Conservation (phyloP, 1,140 invertebrate genomes). For the Platorchestia sp. region DNA sequence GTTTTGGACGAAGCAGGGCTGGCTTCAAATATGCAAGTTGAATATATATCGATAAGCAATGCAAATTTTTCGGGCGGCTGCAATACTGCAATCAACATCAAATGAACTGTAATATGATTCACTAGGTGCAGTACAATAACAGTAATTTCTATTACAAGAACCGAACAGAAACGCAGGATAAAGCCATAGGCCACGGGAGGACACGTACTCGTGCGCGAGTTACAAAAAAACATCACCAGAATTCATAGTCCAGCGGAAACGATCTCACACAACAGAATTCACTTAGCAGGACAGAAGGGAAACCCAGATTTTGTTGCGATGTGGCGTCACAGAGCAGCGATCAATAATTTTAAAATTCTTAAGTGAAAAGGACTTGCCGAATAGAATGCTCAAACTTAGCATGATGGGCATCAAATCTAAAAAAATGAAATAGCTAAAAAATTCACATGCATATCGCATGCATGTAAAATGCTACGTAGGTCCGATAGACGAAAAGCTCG, state of each 20-base stretch:
- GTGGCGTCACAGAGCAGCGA: not conserved
- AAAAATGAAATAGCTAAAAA: not conserved
- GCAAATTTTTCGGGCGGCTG: too few relatives aligned
- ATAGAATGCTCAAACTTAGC: not conserved
- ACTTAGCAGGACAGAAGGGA: too few relatives aligned
- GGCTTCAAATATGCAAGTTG: too few relatives aligned
- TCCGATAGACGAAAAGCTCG: not conserved
- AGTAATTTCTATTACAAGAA: not conserved
- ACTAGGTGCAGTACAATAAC: too few relatives aligned
- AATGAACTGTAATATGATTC: not conserved
- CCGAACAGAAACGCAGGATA: not conserved
- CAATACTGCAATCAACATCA: not conserved
- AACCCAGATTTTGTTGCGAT: not conserved
- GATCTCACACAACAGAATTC: not conserved
- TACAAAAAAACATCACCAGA: not conserved
- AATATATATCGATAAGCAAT: too few relatives aligned
- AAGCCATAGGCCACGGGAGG: not conserved
- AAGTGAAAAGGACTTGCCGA: too few relatives aligned
- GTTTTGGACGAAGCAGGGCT: too few relatives aligned
- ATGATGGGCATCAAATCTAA: not conserved
- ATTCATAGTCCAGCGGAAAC: not conserved
- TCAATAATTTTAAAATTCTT: not conserved
- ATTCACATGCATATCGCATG: not conserved
- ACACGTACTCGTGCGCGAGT: not conserved
- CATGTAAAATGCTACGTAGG: not conserved